Base-by-base conservation (phyloP, 53 echinoderm and acorn worm genomes). In the Patiria pectinifera region DNA sequence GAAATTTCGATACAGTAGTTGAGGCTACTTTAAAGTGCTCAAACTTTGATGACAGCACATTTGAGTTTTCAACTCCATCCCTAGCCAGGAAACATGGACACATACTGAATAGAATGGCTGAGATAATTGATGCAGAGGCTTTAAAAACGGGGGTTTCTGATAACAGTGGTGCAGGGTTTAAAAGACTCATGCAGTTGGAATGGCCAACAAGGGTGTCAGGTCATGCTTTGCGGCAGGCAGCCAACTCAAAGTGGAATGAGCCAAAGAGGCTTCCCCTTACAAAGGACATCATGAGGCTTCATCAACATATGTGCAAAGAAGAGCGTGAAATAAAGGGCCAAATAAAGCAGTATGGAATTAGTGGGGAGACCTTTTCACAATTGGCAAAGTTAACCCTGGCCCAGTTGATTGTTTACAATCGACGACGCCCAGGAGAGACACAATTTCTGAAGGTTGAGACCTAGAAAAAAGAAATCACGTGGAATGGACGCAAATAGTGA, bases 41-140 rank as follows among this genome's bases (percentile, higher is more conserved):
- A 91, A 49, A 75, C 15, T 91, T 91, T 72, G 62, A 91, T 72
- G 89, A 93, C 23, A 62, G 25, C 13, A 86, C 86, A 11, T 45
- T 62, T 62, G 59, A 82, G 81, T 83, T 83, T 89, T 66, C 62
- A 24, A 74, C 85, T 4, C 89, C 89, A 45, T 89, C 93, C 23
- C 19, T 89, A 25, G 93, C 93, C 45, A 48, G 76, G 89, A 93
- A 93, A 89, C 82, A 80, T 71, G 89, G 89, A 26, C 82, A 89
- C 62, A 62, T 59, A 59, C 46, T 89, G 11, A 82, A 89, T 11
- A 89, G 83, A 25, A 48, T 93, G 59, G 83, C 89, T 83, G 93
- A 82, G 62, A 93, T 93, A n/a, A 60, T 85, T 11, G 60, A 59
- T 47, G 75, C 83, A n/a, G 83, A 76, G 83, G 75, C 82, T 14